phyloP scores from a whole-genome alignment of 1,140 invertebrate genomes.

The Sesamia nonagrioides region DNA sequence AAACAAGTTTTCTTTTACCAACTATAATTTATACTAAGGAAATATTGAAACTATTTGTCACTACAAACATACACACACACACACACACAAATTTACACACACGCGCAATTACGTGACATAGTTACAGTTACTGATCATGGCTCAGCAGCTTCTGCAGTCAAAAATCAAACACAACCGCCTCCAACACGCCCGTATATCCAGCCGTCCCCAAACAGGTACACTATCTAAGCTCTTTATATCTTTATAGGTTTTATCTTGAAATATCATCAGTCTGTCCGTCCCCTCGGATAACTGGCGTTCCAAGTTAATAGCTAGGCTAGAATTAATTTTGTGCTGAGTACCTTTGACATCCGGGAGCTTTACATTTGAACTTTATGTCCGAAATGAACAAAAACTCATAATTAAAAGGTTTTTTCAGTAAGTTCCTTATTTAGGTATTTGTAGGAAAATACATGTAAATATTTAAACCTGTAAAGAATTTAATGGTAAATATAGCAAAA shows the following conservation, averaged over 20 bases:
- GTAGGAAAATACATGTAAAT: too few species aligned
- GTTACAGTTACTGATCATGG: too few species aligned
- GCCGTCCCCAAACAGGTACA: slow-evolving; percentile 26
- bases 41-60: too few species aligned
- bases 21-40: too few species aligned
- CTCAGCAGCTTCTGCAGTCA: not conserved
- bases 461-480: too few species aligned
- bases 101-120: too few species aligned
- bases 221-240: slow-evolving; percentile 56
- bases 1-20: too few species aligned
- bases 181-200: not conserved
- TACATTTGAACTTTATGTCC: not conserved
- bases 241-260: slow-evolving; percentile 65
- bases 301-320: slow-evolving; percentile 37
- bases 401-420: not conserved
- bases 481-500: too few species aligned
- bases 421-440: too few species aligned
- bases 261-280: slow-evolving; percentile 60
- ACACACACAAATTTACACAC: too few species aligned
- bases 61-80: too few species aligned
- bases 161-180: not conserved
- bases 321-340: slow-evolving; percentile 22
- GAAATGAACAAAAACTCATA: not conserved
- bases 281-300: slow-evolving; percentile 54
- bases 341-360: slow-evolving; percentile 29